Evolutionary conservation across 2,797 vertebrate genomes (phyloP), one percentile per base, ranked within the genome.

Genomic region (Acanthurus leucopareius): DNA sequence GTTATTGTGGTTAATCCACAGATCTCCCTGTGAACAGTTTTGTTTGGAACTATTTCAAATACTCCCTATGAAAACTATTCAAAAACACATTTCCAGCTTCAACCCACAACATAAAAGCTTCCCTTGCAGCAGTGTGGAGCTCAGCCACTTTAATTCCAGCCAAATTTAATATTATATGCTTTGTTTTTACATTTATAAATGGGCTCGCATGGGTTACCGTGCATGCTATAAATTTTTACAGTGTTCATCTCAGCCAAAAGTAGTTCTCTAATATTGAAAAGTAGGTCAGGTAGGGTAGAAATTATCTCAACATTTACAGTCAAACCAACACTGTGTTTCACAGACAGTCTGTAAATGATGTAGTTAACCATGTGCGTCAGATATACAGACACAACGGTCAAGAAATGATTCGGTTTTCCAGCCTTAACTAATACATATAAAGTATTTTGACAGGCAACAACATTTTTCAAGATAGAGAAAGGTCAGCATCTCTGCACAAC

Each of bases 1-100:
- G 42, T 79, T 65, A 60, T 40, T 61, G 54, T 74, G 49, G 48
- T 81, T 75, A 62, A 70, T 69, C 61, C 66, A 71, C 53, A 71
- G 58, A 61, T 80, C 66, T 69, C 53, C 25, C 45, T 68, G 60
- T 65, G 65, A 76, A 64, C 68, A 67, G 49, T 56, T 73, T 68
- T 69, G 35, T 60, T 58, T 76, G 66, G 48, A 79, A 57, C 20
- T 13, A 22, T 73, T 59, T 79, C 51, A 82, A 64, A 72, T 38
- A 32, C 19, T 68, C 25, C 38, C 48, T 76, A 19, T 68, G 35
- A 79, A 74, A 77, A 76, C n/a, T 28, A 40, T 60, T 65, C 5
- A 5, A 42, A 59, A 35, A 73, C 75, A 63, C 17, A 53, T 13
- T 10, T 74, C 53, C 48, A 62, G 57, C 60, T 64, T 86, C 47